Evolutionary conservation across 2,113 vertebrate species (phyloP).

Genomic region (Podarcis cretensis): DNA sequence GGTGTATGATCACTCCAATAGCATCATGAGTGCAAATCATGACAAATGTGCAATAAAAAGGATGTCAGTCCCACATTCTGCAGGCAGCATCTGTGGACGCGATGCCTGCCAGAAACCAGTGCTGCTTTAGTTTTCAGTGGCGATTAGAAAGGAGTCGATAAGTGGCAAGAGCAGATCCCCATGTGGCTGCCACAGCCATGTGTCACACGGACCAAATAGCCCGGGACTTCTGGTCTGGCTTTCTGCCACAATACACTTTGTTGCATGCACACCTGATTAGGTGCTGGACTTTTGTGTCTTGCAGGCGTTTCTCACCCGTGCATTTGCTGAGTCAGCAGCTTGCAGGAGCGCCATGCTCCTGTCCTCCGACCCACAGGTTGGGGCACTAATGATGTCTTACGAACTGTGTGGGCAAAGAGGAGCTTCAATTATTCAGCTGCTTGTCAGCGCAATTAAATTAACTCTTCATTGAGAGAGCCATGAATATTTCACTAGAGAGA

Average conservation of each 20-base stretch:
- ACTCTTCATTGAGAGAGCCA: conserved; percentile 40
- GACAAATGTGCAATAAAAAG: too few relatives aligned
- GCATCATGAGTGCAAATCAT: too few relatives aligned
- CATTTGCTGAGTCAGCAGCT: not conserved
- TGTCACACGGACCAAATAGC: not conserved
- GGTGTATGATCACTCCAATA: too few relatives aligned
- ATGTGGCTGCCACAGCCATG: not conserved
- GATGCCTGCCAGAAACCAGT: not conserved
- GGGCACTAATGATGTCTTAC: conserved; percentile 52
- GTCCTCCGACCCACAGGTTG: not conserved
- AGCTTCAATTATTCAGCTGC: conserved; percentile 67
- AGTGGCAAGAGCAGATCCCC: not conserved
- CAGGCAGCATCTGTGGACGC: not conserved
- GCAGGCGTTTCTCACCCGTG: fast-evolving
- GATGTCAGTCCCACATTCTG: not conserved
- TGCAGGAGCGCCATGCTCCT: not conserved
- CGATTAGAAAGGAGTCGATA: not conserved
- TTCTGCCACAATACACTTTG: not conserved
- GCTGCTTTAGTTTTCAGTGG: not conserved
- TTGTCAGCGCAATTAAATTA: conserved; percentile 72
- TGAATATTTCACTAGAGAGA: conserved; percentile 56
- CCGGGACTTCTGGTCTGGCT: not conserved
- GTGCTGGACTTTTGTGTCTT: not conserved
- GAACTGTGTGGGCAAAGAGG: conserved; percentile 14
- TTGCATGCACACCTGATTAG: not conserved